Base-by-base conservation (phyloP, 2,888 invertebrate genomes). In the Timema podura region DNA sequence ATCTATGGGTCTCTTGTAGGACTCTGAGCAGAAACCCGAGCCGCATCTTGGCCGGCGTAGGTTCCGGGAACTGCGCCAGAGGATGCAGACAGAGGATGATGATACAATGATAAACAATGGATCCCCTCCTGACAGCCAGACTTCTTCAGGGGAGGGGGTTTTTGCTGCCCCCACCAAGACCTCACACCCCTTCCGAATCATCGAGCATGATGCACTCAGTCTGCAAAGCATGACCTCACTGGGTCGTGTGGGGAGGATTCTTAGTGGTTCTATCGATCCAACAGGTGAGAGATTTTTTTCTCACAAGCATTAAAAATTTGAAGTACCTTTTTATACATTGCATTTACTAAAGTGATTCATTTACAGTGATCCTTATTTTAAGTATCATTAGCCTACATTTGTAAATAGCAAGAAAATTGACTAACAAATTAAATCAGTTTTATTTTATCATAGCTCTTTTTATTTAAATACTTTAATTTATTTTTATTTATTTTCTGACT, bases 161-260 rank as follows among this genome's bases (percentile, higher is more conserved):
- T 91, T 87, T 80, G 87, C 89, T 9, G 83, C 84, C 49, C 85
- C 88, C 73, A 85, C 85, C 67, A 87, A 88, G 77, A 86, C 87
- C 65, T 83, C 85, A 71, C 93, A 92, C 81, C 93, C 93, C 30
- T 93, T 93, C 80, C 87, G 88, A 81, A 91, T 94, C 74, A 93
- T 95, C 77, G 93, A 95, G 76, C 92, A 92, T 77, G 95, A 95
- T 81, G 89, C 93, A 15, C 86, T 93, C 80, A 94, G 93, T 79
- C 83, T 95, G 76, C 93, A 94, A 80, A 94, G 94, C 79, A 91
- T 95, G 86, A 92, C 93, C 76, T 95, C 95, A 66, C 83, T 95
- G 71, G 94, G 94, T 45, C 85, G 94, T 76, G 90, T 93, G 73
- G 93, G 93, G 47, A 84, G 91, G 75, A 89, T 93, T 78, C 84